These are phyloP conservation scores for Fragum sueziense DNA, from an alignment of 2,888 invertebrate species.

Conservation along the genomic window DNA sequence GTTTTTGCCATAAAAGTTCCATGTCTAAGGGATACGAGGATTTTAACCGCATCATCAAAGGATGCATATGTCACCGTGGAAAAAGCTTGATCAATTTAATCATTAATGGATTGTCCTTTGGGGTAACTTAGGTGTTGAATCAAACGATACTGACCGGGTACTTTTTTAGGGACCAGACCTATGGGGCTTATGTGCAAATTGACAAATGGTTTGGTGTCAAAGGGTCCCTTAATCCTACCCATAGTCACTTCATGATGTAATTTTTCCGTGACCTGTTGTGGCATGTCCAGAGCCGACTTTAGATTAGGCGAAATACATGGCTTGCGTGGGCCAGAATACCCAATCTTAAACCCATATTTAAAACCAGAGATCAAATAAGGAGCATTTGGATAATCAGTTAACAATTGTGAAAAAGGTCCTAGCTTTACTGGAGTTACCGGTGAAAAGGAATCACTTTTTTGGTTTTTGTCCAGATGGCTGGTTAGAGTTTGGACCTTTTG, in stretches of 20 bases:
- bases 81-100: constrained; percentile 30
- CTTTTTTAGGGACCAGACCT: constrained; percentile 49
- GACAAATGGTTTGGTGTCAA: background rate
- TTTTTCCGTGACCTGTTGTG: constrained; percentile 5
- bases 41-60: constrained; percentile 35
- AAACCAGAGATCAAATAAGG: constrained; percentile 13
- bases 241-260: background rate
- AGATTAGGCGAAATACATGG: background rate
- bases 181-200: constrained; percentile 34
- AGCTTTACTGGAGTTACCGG: background rate
- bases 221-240: constrained; percentile 22
- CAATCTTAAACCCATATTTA: background rate
- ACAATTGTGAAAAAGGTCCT: background rate
- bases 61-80: constrained; percentile 30
- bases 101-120: constrained; percentile 38
- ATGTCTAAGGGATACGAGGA: background rate
- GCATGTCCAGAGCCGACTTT: constrained; percentile 11
- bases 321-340: constrained; percentile 11
- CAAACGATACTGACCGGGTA: constrained; percentile 33
- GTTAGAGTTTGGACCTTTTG: no score
- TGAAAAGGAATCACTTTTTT: background rate
- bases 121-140: constrained; percentile 51
- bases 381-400: background rate
- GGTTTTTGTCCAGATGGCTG: background rate
- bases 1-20: constrained; percentile 36